phyloP scores from a whole-genome alignment of 2,888 invertebrate genomes.

The Drosophila heteroneura region DNA sequence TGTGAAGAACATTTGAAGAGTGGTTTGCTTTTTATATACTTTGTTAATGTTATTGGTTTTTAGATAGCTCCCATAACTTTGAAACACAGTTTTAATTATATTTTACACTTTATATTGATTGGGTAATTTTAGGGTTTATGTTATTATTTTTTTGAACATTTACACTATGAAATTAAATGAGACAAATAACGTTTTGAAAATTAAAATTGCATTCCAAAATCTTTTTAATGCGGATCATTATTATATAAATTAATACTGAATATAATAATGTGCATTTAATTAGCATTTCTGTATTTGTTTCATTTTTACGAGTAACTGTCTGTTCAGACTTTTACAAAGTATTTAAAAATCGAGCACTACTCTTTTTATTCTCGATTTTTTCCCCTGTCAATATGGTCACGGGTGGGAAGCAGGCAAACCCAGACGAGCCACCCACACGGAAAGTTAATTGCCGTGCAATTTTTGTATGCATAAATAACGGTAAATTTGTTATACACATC shows the following conservation, averaged over 20 bases:
- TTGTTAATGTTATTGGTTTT: neutral
- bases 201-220: neutral
- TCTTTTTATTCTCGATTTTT: neutral
- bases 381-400: constrained; percentile 20
- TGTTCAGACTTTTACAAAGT: neutral
- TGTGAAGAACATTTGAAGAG: neutral
- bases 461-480: constrained; percentile 80
- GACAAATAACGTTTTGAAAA: neutral
- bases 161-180: neutral
- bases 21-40: neutral
- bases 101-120: neutral
- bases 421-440: constrained; percentile 35
- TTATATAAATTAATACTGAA: neutral
- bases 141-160: neutral
- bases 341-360: neutral
- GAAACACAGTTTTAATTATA: neutral
- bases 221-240: neutral
- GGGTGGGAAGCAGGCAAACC: constrained; percentile 12
- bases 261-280: neutral
- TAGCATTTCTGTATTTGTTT: neutral
- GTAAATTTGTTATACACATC: constrained; percentile 81
- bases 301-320: neutral
- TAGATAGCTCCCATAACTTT: no score
- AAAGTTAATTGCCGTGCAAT: constrained; percentile 81
- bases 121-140: neutral